phyloP scores from a whole-genome alignment of 1,140 invertebrate species.

The Onthophagus taurus region DNA sequence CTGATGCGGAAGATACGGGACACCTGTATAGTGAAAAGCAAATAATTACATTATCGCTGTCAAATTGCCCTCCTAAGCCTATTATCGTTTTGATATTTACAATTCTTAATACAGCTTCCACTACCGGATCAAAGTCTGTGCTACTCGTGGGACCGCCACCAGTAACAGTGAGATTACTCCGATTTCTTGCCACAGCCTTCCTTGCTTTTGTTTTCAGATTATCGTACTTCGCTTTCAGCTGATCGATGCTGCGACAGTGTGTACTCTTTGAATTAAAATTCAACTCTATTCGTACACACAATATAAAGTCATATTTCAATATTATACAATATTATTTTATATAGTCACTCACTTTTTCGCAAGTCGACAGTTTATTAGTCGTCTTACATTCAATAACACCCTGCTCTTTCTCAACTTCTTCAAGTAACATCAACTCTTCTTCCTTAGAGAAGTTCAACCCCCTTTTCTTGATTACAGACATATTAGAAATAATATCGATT shows the following conservation, averaged over 20 bases:
- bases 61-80: not conserved
- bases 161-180: not conserved
- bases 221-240: not conserved
- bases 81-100: not conserved
- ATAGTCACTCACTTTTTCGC: constrained; percentile 5
- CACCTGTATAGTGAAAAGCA: too few relatives aligned
- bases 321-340: too few relatives aligned
- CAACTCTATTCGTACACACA: not conserved
- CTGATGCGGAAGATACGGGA: too few relatives aligned
- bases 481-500: too few relatives aligned
- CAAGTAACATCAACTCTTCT: constrained; percentile 12
- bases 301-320: too few relatives aligned
- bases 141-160: not conserved
- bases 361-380: constrained; percentile 1
- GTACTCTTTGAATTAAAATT: not conserved
- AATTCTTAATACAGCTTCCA: not conserved
- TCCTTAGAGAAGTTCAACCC: constrained; percentile 9
- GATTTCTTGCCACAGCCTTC: not conserved
- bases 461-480: too few relatives aligned
- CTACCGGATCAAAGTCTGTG: not conserved
- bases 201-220: not conserved
- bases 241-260: not conserved
- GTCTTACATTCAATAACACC: constrained; percentile 10
- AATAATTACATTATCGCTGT: too few relatives aligned
- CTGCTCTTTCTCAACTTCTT: constrained; percentile 9